Conservation (phyloP, 2,113 vertebrate species). For the Cercopithecus mona region DNA sequence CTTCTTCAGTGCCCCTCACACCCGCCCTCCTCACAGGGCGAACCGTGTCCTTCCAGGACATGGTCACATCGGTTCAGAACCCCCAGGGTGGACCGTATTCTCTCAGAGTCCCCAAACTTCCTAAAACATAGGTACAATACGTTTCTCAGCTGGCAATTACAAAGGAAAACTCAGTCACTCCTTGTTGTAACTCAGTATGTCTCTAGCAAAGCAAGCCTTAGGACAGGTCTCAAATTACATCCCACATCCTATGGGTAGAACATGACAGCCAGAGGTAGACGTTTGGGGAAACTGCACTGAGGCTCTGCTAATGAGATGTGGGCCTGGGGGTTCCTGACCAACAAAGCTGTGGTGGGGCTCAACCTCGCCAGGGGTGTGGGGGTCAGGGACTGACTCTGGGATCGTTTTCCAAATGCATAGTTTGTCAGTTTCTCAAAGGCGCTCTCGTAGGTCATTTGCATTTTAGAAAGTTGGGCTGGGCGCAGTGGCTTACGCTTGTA, state of each 20-base stretch:
- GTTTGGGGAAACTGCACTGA: not conserved
- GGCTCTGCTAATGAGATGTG: not conserved
- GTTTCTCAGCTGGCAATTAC: not conserved
- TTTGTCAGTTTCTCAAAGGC: not conserved
- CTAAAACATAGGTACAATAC: not conserved
- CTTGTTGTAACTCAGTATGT: not conserved
- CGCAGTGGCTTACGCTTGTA: too few relatives aligned
- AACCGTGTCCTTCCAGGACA: not conserved
- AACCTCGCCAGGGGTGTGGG: not conserved
- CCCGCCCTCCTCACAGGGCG: not conserved
- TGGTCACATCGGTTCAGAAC: not conserved
- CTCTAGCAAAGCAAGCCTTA: not conserved
- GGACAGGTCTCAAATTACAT: not conserved
- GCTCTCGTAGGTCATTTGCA: not conserved
- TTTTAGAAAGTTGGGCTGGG: not conserved
- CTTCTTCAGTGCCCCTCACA: not conserved
- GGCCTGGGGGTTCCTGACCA: not conserved
- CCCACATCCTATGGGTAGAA: not conserved
- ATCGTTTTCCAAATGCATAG: not conserved
- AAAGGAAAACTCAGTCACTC: not conserved
- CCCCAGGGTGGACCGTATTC: not conserved
- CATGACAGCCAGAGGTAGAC: fast-evolving
- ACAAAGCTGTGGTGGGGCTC: not conserved
- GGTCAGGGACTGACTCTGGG: not conserved
- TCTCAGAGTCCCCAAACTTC: not conserved